phyloP scores from a whole-genome alignment of 2,888 invertebrate species.

The Andrena trimmerana region DNA sequence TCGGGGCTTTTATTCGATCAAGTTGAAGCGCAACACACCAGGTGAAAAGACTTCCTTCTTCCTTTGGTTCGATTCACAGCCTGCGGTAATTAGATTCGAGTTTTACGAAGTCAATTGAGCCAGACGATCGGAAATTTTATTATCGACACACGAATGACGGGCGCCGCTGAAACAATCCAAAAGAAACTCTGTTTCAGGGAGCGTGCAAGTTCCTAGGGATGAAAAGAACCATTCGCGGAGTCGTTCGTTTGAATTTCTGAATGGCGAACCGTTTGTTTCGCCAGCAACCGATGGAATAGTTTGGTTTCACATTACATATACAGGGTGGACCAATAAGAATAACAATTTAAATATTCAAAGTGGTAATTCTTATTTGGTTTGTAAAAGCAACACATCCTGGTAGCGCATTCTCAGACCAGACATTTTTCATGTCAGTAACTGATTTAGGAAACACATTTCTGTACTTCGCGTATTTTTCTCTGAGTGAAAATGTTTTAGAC shows the following conservation, averaged over 20 bases:
- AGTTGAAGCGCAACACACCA: conserved; percentile 41
- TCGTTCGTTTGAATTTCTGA: conserved; percentile 22
- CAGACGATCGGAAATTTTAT: conserved; percentile 68
- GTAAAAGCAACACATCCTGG: too few relatives aligned
- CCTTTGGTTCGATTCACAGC: conserved; percentile 70
- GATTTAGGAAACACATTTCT: too few relatives aligned
- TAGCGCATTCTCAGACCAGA: too few relatives aligned
- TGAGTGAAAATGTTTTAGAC: too few relatives aligned
- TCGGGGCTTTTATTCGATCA: conserved; percentile 26
- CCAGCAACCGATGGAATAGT: neutral
- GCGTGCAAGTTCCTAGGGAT: conserved; percentile 25
- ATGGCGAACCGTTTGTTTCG: conserved; percentile 19
- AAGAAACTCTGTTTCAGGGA: conserved; percentile 48
- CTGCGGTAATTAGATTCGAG: conserved; percentile 73
- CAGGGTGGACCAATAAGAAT: too few relatives aligned
- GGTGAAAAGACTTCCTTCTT: conserved; percentile 61
- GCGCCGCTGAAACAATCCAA: conserved; percentile 54
- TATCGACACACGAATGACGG: conserved; percentile 65
- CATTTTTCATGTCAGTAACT: too few relatives aligned
- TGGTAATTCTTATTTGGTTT: too few relatives aligned
- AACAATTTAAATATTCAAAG: too few relatives aligned
- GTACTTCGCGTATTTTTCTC: too few relatives aligned
- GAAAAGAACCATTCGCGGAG: conserved; percentile 26
- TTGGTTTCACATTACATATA: too few relatives aligned
- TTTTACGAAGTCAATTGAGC: conserved; percentile 73